Conservation (phyloP, 2,888 invertebrate species). For the Tetropium fuscum region DNA sequence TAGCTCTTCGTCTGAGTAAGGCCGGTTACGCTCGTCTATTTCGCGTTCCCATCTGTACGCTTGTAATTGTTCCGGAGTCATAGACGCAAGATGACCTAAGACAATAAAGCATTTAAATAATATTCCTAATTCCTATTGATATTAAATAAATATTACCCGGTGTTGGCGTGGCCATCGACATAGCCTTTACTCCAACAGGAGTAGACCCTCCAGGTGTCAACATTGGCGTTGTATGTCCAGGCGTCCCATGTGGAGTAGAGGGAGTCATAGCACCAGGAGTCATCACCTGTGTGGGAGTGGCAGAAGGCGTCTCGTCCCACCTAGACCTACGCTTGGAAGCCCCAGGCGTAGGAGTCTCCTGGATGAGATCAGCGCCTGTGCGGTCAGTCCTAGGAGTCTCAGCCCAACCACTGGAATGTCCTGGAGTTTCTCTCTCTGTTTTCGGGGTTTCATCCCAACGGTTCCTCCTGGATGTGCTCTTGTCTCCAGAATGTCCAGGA, state of each 20-base stretch:
- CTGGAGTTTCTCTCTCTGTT: constrained; percentile 97
- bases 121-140: no score
- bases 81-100: constrained; percentile 91
- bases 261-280: constrained; percentile 75
- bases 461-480: constrained; percentile 84
- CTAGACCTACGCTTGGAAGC: constrained; percentile 93
- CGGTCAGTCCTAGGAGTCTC: constrained; percentile 98
- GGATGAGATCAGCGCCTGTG: constrained; percentile 70
- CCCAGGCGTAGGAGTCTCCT: constrained; percentile 95
- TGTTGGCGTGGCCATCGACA: constrained; percentile 98
- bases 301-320: constrained; percentile 98
- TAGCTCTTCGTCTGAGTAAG: constrained; percentile 96
- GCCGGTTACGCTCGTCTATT: constrained; percentile 97
- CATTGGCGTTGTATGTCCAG: constrained; percentile 72
- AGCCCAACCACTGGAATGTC: constrained; percentile 96
- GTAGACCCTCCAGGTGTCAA: constrained; percentile 89
- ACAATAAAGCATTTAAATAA: neutral
- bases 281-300: constrained; percentile 70
- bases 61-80: constrained; percentile 99
- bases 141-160: no score
- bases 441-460: constrained; percentile 99
- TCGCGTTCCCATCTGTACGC: constrained; percentile 98
- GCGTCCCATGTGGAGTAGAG: constrained; percentile 76
- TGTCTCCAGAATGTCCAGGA: constrained; percentile 75
- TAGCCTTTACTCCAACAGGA: constrained; percentile 93